Base-by-base conservation (phyloP, 2,888 invertebrate genomes). In the Diplolepis rosae region DNA sequence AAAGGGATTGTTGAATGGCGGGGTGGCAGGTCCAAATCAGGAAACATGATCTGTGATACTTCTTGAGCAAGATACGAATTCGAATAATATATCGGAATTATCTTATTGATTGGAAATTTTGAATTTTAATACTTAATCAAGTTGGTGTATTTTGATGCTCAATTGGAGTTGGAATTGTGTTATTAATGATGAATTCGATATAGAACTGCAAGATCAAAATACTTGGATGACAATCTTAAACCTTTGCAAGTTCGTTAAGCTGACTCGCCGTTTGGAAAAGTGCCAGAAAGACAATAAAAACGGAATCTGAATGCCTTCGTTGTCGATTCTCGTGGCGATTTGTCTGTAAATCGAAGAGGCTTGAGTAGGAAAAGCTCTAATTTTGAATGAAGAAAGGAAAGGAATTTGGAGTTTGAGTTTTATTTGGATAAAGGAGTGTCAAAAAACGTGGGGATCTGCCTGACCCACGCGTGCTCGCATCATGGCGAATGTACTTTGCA, bases 391-490 rank as follows among this genome's bases (percentile, higher is more conserved):
- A 9, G 1, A 45, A 2, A 9, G 0, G 2, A 18, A 45, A 9
- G 18, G 9, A 18, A 18, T 18, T 22, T 1, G 7, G 45, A 9
- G 4, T 30, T 30, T 30, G 7, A 54, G 11, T 32, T 18, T 32
- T 11, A 2, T 3, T 11, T 30, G 15, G 15, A 52, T 18, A 11
- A 61, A 61, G 61, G 61, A 61, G 39, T 61, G 39, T 61, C 61
- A 39, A 61, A 56, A 39, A 61, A 61, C 39, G 61, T 61, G 61
- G 39, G 39, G 61, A 27, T 61, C 61, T 39, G 35, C 27, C 61
- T 61, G 61, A 61, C 35, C 61, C 61, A 61, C 39, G 61, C 61
- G 39, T 61, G 61, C 35, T 61, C 24, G 61, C 61, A 61, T 61
- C 61, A 61, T 61, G 61, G 61, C 61, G 61, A 61, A 61, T 35